phyloP scores from a whole-genome alignment of 2,113 vertebrate genomes.

The Thomomys bottae region DNA sequence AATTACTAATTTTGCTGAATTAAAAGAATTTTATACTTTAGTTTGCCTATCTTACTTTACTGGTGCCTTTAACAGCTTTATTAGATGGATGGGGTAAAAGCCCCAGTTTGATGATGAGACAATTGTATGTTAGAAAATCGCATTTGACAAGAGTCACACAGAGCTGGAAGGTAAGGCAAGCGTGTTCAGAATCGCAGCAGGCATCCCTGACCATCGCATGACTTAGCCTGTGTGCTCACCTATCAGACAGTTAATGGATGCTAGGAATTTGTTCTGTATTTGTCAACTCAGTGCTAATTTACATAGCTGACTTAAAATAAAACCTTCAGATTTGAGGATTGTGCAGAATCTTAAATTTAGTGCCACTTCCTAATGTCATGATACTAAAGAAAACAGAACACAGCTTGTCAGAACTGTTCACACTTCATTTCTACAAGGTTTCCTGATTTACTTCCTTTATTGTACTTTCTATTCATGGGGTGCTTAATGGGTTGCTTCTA shows the following conservation, averaged over 20 bases:
- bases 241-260: neutral
- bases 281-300: slow-evolving; percentile 11
- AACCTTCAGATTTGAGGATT: neutral
- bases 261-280: neutral
- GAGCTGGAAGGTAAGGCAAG: neutral
- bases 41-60: neutral
- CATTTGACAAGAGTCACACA: neutral
- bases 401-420: slow-evolving; percentile 39
- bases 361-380: neutral
- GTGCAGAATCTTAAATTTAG: slow-evolving; percentile 1
- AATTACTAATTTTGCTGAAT: slow-evolving; percentile 41
- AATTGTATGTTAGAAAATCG: neutral
- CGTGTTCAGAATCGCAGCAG: neutral
- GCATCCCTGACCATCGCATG: neutral
- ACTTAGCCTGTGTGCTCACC: neutral
- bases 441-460: neutral
- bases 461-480: slow-evolving; percentile 28
- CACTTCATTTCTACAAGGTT: neutral
- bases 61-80: neutral
- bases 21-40: neutral
- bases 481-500: slow-evolving; percentile 14
- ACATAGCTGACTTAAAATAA: slow-evolving; percentile 36
- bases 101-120: neutral
- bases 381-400: slow-evolving; percentile 30
- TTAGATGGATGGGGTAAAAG: neutral